These are phyloP conservation scores for Laspeyria flexula DNA, from an alignment of 2,888 invertebrate species.

Conservation along the genomic window DNA sequence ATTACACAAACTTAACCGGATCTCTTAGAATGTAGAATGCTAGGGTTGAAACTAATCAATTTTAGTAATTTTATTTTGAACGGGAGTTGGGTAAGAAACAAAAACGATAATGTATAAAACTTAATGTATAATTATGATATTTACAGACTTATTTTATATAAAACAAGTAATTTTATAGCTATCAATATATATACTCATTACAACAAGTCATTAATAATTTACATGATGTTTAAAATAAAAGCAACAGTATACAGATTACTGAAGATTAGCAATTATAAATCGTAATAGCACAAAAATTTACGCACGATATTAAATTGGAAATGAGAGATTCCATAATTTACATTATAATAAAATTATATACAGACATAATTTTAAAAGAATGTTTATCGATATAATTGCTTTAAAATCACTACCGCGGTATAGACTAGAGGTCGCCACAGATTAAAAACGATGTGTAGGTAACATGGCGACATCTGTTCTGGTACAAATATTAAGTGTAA, in stretches of 20 bases:
- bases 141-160: constrained; percentile 85
- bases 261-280: constrained; percentile 73
- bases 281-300: constrained; percentile 75
- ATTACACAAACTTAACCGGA: too few species aligned
- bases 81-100: constrained; percentile 62
- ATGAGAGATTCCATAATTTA: constrained; percentile 83
- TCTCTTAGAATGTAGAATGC: too few species aligned
- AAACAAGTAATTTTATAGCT: constrained; percentile 86
- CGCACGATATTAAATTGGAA: constrained; percentile 74
- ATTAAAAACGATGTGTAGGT: background rate
- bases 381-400: constrained; percentile 73
- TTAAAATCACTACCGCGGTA: constrained; percentile 30
- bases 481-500: constrained; percentile 5
- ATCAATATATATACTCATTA: constrained; percentile 84
- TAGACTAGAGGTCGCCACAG: constrained; percentile 14
- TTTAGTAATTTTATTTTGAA: background rate
- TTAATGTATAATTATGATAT: constrained; percentile 86
- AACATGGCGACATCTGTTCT: background rate
- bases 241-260: constrained; percentile 81
- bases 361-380: constrained; percentile 68
- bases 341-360: constrained; percentile 78
- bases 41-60: too few species aligned
- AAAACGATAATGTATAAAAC: constrained; percentile 84
- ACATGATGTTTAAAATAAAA: constrained; percentile 81
- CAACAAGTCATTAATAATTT: constrained; percentile 85